These are phyloP conservation scores for Leucoraja erinaceus DNA, from an alignment of 2,113 vertebrate genomes.

Conservation along the genomic window DNA sequence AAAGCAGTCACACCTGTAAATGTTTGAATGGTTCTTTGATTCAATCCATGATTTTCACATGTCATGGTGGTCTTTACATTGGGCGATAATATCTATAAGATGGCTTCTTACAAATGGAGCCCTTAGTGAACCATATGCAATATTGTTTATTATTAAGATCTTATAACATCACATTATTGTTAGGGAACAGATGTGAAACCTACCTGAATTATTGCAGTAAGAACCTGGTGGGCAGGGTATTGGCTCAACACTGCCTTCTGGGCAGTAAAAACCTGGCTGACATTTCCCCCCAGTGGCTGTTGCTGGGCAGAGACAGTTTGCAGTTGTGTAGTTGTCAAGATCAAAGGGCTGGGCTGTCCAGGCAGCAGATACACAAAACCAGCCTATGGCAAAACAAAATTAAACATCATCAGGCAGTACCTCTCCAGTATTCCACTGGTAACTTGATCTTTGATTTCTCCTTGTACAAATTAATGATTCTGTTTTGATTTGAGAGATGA, in stretches of 20 bases:
- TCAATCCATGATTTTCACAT: too few species aligned
- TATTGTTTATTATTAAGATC: too few species aligned
- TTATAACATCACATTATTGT: too few species aligned
- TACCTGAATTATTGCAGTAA: conserved; percentile 78
- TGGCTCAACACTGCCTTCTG: conserved; percentile 73
- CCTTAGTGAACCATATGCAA: too few species aligned
- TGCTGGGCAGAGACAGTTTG: conserved; percentile 85
- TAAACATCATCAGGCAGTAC: neutral
- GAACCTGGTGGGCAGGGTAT: conserved; percentile 64
- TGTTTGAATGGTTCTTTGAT: neutral
- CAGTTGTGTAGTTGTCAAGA: conserved; percentile 86
- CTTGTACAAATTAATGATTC: neutral
- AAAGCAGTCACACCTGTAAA: neutral
- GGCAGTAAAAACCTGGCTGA: conserved; percentile 73
- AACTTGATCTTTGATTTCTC: too few species aligned
- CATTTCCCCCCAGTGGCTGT: conserved; percentile 83
- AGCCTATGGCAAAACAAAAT: conserved; percentile 58
- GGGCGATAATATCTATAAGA: too few species aligned
- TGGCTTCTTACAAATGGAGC: too few species aligned
- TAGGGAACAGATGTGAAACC: neutral
- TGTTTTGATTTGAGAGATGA: neutral
- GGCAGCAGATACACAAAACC: conserved; percentile 86
- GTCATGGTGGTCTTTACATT: too few species aligned
- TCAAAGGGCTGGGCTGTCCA: conserved; percentile 86
- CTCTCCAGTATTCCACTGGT: too few species aligned